Evolutionary conservation across 2,113 vertebrate genomes (phyloP), one percentile per base, ranked within the genome.

Genomic region (Sinocyclocheilus grahami): DNA sequence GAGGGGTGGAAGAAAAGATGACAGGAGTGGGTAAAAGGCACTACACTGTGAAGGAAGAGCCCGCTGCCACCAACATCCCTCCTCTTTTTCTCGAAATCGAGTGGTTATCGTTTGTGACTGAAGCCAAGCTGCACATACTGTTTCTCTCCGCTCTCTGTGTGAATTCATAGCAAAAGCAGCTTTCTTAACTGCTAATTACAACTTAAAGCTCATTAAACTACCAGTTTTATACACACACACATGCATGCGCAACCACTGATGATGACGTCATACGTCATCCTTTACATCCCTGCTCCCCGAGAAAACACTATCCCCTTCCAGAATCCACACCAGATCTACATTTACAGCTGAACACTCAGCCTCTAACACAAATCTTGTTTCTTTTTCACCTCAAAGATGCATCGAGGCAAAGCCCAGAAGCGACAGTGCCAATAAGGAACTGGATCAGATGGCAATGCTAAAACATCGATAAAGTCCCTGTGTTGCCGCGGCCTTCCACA

Each of bases 1-100:
- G 85, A 51, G 80, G 37, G 75, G 77, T 2, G 55, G 37, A 51
- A 39, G 67, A 39, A 62, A 33, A 67, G 83, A 76, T 75, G 89
- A 83, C 82, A 85, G 78, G 55, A 71, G 65, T 33, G 74, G 80
- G 74, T 88, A 74, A 88, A 85, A 79, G 78, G 37, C 42, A 33
- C 39, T 83, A 86, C 48, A 62, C 62, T 67, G 20, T 63, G 58
- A 74, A 60, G 5, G 27, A 79, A 58, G 58, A 22, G 71, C 11
- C 12, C 42, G 24, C 16, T 76, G 58, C 58, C 27, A 67, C 75
- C 69, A 84, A 20, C 46, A 86, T 86, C 85, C 20, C 76, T 85
- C 78, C 27, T 78, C 39, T 82, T 72, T 42, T 76, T 78, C 88
- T 78, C 3, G 27, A 82, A 67, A 82, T 69, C 11, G 63, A 30